These are phyloP conservation scores for Phaedon cochleariae DNA, from an alignment of 2,888 invertebrate genomes.

Conservation along the genomic window DNA sequence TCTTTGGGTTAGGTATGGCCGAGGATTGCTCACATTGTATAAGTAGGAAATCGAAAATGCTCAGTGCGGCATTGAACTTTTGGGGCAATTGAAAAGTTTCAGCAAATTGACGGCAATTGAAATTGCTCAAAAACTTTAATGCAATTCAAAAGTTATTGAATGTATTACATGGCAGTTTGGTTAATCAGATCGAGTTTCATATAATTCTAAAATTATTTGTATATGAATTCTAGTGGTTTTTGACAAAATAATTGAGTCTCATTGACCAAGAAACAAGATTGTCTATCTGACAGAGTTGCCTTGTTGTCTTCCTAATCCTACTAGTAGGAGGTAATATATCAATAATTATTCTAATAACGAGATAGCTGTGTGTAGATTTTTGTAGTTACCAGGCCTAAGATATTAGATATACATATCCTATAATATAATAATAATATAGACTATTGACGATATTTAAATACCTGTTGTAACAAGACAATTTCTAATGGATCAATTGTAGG, in stretches of 20 bases:
- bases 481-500: constrained; percentile 44
- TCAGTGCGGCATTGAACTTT: no score
- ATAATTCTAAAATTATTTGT: background rate
- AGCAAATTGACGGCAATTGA: no score
- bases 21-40: no score
- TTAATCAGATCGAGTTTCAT: no score
- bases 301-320: constrained; percentile 58
- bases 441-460: constrained; percentile 19
- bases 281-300: constrained; percentile 51
- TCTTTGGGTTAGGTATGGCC: no score
- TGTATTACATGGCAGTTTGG: no score
- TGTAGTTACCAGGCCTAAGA: constrained; percentile 47
- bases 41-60: no score
- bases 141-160: no score
- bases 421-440: constrained; percentile 32
- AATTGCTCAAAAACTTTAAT: no score
- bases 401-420: constrained; percentile 43
- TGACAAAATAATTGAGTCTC: no score
- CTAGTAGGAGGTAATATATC: constrained; percentile 22
- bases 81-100: background rate
- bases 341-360: constrained; percentile 30
- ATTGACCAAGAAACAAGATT: constrained; percentile 29
- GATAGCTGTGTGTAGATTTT: constrained; percentile 37
- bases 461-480: constrained; percentile 39
- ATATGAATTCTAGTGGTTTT: background rate